Conservation (phyloP, 2,888 invertebrate genomes). For the Dryobotodes eremita region DNA sequence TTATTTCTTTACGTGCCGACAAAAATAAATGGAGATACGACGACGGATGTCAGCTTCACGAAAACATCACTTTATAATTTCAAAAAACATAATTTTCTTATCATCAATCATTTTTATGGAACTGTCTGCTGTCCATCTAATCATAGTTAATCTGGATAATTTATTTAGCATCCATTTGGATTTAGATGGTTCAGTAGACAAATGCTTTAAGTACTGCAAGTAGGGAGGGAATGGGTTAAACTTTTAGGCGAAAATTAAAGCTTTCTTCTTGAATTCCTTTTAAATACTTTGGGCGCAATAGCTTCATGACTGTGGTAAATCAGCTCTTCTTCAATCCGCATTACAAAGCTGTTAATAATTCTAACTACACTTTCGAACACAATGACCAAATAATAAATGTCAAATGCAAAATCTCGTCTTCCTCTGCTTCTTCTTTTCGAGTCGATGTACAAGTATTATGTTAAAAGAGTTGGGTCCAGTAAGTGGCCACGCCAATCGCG, state of each 20-base stretch:
- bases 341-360: background rate
- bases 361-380: background rate
- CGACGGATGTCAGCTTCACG: slow-evolving; percentile 26
- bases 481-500: no score
- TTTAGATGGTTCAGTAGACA: background rate
- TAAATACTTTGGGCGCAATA: background rate
- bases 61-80: slow-evolving; percentile 25
- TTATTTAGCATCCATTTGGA: background rate
- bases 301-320: background rate
- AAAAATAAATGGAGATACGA: slow-evolving; percentile 28
- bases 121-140: slow-evolving; percentile 23
- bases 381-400: background rate
- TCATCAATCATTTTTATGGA: slow-evolving; percentile 30
- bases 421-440: no score
- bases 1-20: slow-evolving; percentile 17
- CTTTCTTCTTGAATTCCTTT: background rate
- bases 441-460: no score
- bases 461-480: no score
- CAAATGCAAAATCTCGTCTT: no score
- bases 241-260: background rate
- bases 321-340: background rate
- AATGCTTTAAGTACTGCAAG: no score
- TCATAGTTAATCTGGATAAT: slow-evolving; percentile 15
- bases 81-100: background rate
- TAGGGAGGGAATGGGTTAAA: background rate